Base-by-base conservation (phyloP, 2,113 vertebrate genomes). In the Macrotis lagotis region DNA sequence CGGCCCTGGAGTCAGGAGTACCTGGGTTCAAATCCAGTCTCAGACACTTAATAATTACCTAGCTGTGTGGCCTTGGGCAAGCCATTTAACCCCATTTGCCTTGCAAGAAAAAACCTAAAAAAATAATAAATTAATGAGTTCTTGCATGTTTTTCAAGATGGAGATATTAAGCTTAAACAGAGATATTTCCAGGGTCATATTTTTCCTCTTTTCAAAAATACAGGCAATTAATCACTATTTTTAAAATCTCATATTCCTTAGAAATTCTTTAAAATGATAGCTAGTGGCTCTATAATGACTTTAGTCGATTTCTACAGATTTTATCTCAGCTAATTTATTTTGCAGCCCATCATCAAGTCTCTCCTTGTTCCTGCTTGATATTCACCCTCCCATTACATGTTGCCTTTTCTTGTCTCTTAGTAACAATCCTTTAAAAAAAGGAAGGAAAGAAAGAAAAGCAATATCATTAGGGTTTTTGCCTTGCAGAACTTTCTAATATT, bases 261-360 rank as follows among this genome's bases (percentile, higher is more conserved):
- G 25, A 95, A 95, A 92, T 91, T 97, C 92, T 94, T 25, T 90
- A 94, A 95, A 91, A n/a, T 92, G 37, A 88, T 91, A 91, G 48
- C 25, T 93, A 92, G 48, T 52, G 1, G 24, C 59, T 88, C 89
- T 52, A 9, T 51, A 88, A 92, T 95, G 10, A 93, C 91, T 90
- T 95, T 50, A 92, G n/a, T 89, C 51, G 83, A 48, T 89, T 90
- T 31, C 44, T 94, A 48, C 11, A 49, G 93, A 91, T 96, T 93
- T 95, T 95, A 53, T 92, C 90, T 95, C 25, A 94, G 50, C 44
- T 2, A 91, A 52, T 48, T 95, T 93, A 94, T 92, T 94, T 96
- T 94, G 89, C 92, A 96, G 83, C 93, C 95, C 2, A 90, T 94
- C 37, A 90, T 94, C n/a, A 97, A 50, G 95, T 95, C 94, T 91